A percentile compares a stretch with the other conserved stretches of the same genome.
Conservation (phyloP, 2,113 vertebrate genomes). For the Rhegmatorhina hoffmannsi region DNA sequence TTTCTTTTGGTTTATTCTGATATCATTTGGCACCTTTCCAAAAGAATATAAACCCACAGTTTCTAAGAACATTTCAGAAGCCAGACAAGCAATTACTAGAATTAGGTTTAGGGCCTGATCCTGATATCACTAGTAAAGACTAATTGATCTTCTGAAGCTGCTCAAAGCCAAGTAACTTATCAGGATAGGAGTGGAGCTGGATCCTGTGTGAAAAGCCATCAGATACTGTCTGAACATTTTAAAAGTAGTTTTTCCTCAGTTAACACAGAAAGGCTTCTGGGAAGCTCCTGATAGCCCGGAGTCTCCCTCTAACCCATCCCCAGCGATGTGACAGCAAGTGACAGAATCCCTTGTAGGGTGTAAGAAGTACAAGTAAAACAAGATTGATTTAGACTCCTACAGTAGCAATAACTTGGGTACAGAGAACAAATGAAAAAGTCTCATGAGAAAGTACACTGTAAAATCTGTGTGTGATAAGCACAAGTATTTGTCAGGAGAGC, state of each 20-base stretch:
- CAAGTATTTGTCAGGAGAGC: not conserved
- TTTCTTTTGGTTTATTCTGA: not conserved
- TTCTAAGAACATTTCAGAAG: not conserved
- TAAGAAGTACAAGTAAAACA: not conserved
- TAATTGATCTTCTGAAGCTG: not conserved
- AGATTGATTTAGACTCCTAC: not conserved
- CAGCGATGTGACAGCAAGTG: fast-evolving
- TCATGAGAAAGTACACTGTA: not conserved
- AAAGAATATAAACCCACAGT: not conserved
- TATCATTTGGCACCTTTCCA: not conserved
- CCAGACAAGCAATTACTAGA: not conserved
- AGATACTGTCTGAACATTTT: not conserved
- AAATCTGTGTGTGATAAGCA: not conserved
- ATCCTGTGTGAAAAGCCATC: not conserved
- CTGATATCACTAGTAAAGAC: not conserved
- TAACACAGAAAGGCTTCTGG: not conserved
- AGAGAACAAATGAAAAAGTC: not conserved
- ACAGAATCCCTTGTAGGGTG: not conserved
- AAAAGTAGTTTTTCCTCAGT: not conserved
- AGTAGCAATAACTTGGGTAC: not conserved
- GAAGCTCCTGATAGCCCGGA: not conserved
- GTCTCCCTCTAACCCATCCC: not conserved
- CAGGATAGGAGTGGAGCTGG: not conserved
- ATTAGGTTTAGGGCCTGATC: not conserved
- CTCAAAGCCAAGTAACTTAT: not conserved